These are phyloP conservation scores for Bubalus kerabau DNA, from an alignment of 2,113 vertebrate genomes.

Conservation along the genomic window DNA sequence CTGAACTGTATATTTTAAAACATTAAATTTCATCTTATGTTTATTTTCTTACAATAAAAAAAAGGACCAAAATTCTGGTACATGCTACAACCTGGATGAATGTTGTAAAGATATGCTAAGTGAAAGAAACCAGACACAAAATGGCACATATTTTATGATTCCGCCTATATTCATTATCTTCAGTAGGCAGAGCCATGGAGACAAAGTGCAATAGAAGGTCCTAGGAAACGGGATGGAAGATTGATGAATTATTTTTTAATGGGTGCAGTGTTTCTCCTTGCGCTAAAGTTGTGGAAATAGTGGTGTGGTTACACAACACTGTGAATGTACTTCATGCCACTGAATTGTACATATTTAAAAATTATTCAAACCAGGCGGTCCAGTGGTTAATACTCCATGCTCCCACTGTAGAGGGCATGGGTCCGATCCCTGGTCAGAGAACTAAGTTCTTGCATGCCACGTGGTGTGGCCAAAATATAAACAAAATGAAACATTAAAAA, in stretches of 20 bases:
- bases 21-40: neutral
- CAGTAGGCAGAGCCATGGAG: neutral
- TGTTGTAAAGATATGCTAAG: neutral
- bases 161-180: neutral
- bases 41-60: neutral
- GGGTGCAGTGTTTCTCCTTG: neutral
- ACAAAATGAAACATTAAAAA: neutral
- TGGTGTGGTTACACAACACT: neutral
- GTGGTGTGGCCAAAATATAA: neutral
- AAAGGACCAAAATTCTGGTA: neutral
- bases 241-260: neutral
- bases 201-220: neutral
- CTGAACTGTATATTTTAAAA: neutral
- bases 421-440: neutral
- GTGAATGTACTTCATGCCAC: neutral
- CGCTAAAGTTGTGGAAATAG: neutral
- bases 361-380: neutral
- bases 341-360: neutral
- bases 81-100: neutral
- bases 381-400: neutral
- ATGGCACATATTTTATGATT: neutral
- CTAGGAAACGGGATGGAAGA: neutral
- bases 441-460: neutral
- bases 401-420: neutral
- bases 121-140: neutral